Base-by-base conservation (phyloP, 2,797 vertebrate species). In the Pseudochirops corinnae region DNA sequence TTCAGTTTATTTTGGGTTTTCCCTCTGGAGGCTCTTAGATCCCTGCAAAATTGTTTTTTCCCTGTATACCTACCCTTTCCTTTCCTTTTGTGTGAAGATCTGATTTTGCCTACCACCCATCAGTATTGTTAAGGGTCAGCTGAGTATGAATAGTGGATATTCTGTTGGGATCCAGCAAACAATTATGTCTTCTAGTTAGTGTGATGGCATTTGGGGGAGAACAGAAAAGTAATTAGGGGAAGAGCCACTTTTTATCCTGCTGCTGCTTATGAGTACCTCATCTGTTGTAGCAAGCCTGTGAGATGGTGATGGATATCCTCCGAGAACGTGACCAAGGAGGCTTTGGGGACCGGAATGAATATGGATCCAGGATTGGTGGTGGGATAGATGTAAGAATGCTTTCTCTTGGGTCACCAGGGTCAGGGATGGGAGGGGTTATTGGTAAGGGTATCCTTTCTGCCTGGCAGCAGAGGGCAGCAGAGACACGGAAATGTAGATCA, bases 241-340 rank as follows among this genome's bases (percentile, higher is more conserved):
- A 16, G 50, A 55, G 53, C 31, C 52, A 55, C 13, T 91, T 52
- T 12, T 12, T 91, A 12, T 91, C 46, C 24, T 39, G 62, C 31
- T 74, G 90, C 16, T 57, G 0, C 33, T 28, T 29, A 31, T 3
- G 28, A 24, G 58, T 4, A 31, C 18, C 16, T 0, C 0, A 11
- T 55, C 31, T 92, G 82, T 95, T 94, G 0, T 96, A 99, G 99
- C 99, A 99, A 99, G 99, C 99, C 13, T 99, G 99, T 11, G 99
- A 99, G 96, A 99, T 99, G 99, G 99, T 99, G 93, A 99, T 99
- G 98, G 99, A 99, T 97, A 99, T 99, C 62, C 98, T 99, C 12
- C 98, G 99, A 39, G 99, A 99, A 29, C 97, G 99, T 0, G 99
- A 99, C 98, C 99, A 99, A 62, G 98, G 98, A 0, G 99, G 99